A percentile compares a stretch with the other conserved stretches of the same genome.
These are phyloP conservation scores for Anthoptus insignis DNA, from an alignment of 2,888 invertebrate genomes.

Conservation along the genomic window DNA sequence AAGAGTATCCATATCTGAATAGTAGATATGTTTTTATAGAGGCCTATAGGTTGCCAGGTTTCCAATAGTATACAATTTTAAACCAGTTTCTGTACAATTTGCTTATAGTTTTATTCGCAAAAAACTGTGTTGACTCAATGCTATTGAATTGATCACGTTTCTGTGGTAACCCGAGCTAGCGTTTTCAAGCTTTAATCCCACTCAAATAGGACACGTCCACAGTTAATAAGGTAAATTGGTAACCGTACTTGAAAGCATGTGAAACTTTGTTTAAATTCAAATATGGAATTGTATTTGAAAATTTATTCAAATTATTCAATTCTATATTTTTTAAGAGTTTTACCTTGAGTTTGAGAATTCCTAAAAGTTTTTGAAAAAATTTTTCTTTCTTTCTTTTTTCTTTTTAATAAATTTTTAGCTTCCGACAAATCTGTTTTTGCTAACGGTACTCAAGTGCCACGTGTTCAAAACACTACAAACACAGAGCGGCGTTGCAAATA, in stretches of 20 bases:
- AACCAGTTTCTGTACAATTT: slow-evolving; percentile 14
- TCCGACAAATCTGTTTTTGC: slow-evolving; percentile 42
- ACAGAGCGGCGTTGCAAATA: slow-evolving; percentile 49
- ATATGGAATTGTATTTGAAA: not conserved
- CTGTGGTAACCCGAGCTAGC: slow-evolving; percentile 20
- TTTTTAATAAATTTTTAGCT: no score
- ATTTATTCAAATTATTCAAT: no score
- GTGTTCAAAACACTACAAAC: slow-evolving; percentile 45
- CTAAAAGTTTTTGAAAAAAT: no score
- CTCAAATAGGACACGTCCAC: slow-evolving; percentile 30
- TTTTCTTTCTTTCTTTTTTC: no score
- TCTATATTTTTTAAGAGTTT: no score
- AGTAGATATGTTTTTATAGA: not conserved
- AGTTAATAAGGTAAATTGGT: slow-evolving; percentile 24
- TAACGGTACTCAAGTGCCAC: slow-evolving; percentile 47
- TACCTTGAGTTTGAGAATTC: no score
- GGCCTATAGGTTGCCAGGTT: slow-evolving; percentile 6
- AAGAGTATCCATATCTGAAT: not conserved
- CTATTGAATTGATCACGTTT: slow-evolving; percentile 28
- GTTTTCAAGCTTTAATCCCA: slow-evolving; percentile 30
- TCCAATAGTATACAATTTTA: not conserved
- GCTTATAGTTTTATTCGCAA: slow-evolving; percentile 10
- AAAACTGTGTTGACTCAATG: slow-evolving; percentile 22
- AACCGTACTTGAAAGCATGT: slow-evolving; percentile 8
- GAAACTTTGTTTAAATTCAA: slow-evolving; percentile 1